These are phyloP conservation scores for Rhamphomyia laevipes DNA, from an alignment of 2,888 invertebrate species.

Conservation along the genomic window DNA sequence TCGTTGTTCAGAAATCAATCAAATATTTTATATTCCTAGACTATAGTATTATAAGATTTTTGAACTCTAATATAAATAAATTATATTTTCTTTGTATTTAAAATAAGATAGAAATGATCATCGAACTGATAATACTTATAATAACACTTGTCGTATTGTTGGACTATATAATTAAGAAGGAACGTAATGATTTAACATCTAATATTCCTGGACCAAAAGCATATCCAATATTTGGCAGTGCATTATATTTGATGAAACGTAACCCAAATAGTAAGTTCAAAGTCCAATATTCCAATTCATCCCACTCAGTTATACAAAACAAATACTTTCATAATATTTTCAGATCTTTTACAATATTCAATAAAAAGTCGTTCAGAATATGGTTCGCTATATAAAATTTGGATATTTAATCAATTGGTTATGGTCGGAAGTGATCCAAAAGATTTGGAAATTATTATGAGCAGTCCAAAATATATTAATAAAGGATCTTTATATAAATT, in stretches of 20 bases:
- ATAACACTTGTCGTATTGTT: neutral
- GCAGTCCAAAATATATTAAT: slow-evolving; percentile 24
- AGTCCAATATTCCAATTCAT: no score
- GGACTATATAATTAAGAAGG: slow-evolving; percentile 25
- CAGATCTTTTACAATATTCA: slow-evolving; percentile 25
- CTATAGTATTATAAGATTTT: no score
- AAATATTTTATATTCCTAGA: no score
- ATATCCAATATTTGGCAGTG: slow-evolving; percentile 8
- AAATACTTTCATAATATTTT: no score
- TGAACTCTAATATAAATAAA: no score
- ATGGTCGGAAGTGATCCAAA: slow-evolving; percentile 37
- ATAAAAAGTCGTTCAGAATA: slow-evolving; percentile 27
- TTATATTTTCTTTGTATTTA: no score
- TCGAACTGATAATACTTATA: no score
- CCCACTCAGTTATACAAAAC: no score
- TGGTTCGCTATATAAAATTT: slow-evolving; percentile 36
- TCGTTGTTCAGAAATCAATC: no score
- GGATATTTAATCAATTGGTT: slow-evolving; percentile 38
- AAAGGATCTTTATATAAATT: slow-evolving; percentile 27
- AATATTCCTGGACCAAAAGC: slow-evolving; percentile 11
- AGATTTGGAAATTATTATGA: slow-evolving; percentile 37
- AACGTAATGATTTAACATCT: slow-evolving; percentile 19
- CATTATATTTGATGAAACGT: no score
- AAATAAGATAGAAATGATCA: no score
- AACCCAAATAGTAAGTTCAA: no score